phyloP scores from a whole-genome alignment of 2,113 vertebrate genomes.

The Silurus asotus region DNA sequence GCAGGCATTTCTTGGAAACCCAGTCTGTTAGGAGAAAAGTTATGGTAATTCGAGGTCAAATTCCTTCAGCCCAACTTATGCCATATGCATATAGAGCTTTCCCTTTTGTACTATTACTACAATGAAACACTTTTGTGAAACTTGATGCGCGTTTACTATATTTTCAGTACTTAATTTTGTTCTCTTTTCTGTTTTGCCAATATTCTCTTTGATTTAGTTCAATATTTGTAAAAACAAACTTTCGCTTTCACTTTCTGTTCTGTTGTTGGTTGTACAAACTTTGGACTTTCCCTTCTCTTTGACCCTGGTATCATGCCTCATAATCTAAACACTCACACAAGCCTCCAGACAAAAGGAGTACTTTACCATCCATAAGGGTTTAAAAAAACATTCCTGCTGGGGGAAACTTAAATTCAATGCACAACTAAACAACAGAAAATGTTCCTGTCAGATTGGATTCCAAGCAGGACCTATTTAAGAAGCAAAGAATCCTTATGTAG shows the following conservation, averaged over 20 bases:
- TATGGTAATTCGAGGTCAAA: neutral
- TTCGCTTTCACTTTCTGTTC: slow-evolving; percentile 51
- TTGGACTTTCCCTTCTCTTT: slow-evolving; percentile 39
- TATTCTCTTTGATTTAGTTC: neutral
- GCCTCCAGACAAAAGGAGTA: neutral
- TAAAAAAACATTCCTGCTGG: neutral
- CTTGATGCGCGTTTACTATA: neutral
- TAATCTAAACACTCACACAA: neutral
- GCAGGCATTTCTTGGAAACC: slow-evolving; percentile 72
- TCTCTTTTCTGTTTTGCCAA: neutral
- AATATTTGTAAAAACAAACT: neutral
- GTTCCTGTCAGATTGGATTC: neutral
- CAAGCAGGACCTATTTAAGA: slow-evolving; percentile 1
- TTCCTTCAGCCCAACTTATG: neutral
- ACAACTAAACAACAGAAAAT: neutral
- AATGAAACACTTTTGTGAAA: neutral
- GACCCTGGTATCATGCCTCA: neutral
- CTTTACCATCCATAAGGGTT: neutral
- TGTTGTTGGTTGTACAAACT: slow-evolving; percentile 3
- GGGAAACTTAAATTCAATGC: neutral
- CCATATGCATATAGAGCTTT: neutral
- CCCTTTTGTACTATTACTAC: neutral
- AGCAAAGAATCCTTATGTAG: neutral
- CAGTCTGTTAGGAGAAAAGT: slow-evolving; percentile 60
- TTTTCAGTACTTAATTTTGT: neutral